Conservation (phyloP, 2,113 vertebrate species). For the Deroptyus accipitrinus region DNA sequence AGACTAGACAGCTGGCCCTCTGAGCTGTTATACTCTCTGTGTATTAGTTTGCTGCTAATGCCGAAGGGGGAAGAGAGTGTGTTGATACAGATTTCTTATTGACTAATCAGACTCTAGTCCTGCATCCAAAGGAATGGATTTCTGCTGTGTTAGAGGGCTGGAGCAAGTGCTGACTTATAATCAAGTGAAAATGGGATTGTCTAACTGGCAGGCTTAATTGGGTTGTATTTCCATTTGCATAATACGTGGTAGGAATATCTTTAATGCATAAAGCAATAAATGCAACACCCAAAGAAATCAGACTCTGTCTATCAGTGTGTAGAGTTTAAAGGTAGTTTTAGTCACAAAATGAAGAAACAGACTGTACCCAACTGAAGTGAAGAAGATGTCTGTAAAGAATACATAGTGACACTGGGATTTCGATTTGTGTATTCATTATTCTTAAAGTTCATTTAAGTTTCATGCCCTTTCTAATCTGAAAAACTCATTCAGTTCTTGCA, state of each 20-base stretch:
- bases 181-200: not conserved
- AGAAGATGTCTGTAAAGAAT: not conserved
- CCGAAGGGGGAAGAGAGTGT: not conserved
- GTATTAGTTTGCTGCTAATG: not conserved
- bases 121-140: conserved; percentile 6
- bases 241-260: conserved; percentile 1
- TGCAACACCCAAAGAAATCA: not conserved
- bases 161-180: conserved; percentile 4
- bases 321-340: not conserved
- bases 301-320: not conserved
- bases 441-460: not conserved
- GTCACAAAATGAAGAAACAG: not conserved
- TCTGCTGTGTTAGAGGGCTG: not conserved
- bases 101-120: not conserved
- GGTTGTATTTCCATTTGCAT: not conserved
- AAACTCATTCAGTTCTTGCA: not conserved
- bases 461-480: not conserved
- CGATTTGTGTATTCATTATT: not conserved
- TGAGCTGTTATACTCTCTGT: not conserved
- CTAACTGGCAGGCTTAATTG: conserved; percentile 23
- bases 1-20: not conserved
- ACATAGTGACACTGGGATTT: not conserved
- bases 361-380: not conserved
- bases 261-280: not conserved
- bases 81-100: conserved; percentile 20